Base-by-base conservation (phyloP, 2,888 invertebrate species). In the Didymodactylos carnosus region DNA sequence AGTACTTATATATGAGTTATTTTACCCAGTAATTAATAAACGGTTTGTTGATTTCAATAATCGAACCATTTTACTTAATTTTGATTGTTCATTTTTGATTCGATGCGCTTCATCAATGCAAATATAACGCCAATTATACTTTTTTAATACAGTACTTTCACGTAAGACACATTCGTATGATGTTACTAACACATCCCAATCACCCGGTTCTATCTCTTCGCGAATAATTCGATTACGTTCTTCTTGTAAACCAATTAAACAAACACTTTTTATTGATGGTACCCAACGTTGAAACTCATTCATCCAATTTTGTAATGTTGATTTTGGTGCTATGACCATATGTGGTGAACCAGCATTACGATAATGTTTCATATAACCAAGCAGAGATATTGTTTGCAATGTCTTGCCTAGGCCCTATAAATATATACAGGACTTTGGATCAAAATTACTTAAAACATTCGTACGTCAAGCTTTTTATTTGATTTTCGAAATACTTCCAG, bases 91-190 rank as follows among this genome's bases (percentile, higher is more conserved):
- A 84, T 98, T 98, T 84, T 98, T 98, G 78, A 98, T 97, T 76
- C 98, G 88, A 85, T 99, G 98, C 27, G 98, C 98, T 84, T 99
- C 98, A 82, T 98, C 98, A 78, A 98, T 98, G n/a, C 97, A 92
- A 89, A 99, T 89, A 83, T 98, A 99, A 73, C 94, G 88, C 97
- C 97, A 98, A 79, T 91, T 93, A 82, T 97, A 94, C 82, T 97
- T 97, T 82, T 95, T 95, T 81, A 99, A 92, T 1, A 93, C 92
- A 1, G 92, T 89, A 84, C 92, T 92, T 82, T 97, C 95, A 78
- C 91, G 88, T 76, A 98, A 92, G 72, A 94, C 91, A 94, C 97
- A 97, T 86, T 98, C 97, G 79, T 97, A 98, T 0, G 97, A 97
- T 0, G 98, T 97, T 19, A 98, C 90, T 80, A 94, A 92, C 0